phyloP scores from a whole-genome alignment of 1,140 invertebrate species.

The Xylocopa sonorina region DNA sequence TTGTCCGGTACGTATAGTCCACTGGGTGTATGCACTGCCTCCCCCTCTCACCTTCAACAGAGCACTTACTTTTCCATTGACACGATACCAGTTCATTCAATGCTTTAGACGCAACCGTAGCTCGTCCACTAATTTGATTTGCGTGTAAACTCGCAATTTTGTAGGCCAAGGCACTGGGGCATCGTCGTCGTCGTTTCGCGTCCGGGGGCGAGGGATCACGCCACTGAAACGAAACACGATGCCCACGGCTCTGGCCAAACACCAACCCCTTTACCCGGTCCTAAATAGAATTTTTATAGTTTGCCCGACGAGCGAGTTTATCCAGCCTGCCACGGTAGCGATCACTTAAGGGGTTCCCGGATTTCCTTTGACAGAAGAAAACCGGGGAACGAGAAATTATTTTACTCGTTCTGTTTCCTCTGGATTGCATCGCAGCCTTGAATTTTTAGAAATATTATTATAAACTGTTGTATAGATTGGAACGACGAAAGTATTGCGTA shows the following conservation, averaged over 20 bases:
- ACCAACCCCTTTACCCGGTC: slow-evolving; percentile 12
- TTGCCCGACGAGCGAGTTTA: slow-evolving; percentile 5
- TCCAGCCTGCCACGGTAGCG: neutral
- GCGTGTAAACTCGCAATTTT: slow-evolving; percentile 50
- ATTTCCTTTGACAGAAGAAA: neutral
- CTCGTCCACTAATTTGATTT: slow-evolving; percentile 47
- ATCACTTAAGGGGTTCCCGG: neutral
- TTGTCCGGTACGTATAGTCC: slow-evolving; percentile 54
- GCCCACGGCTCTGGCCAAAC: slow-evolving; percentile 5
- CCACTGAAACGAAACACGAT: slow-evolving; percentile 34
- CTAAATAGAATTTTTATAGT: slow-evolving; percentile 29
- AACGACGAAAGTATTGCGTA: no score
- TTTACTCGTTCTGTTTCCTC: no score
- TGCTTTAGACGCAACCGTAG: slow-evolving; percentile 58
- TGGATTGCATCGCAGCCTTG: no score
- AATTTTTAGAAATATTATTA: no score
- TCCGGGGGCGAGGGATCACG: slow-evolving; percentile 14
- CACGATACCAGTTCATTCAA: slow-evolving; percentile 56
- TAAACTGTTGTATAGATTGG: no score
- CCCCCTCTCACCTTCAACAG: slow-evolving; percentile 14
- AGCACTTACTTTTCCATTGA: slow-evolving; percentile 56
- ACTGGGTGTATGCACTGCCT: slow-evolving; percentile 69
- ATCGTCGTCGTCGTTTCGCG: slow-evolving; percentile 13
- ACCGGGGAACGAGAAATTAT: no score
- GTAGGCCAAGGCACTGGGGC: slow-evolving; percentile 41